Percentiles rank a stretch among this genome's conserved stretches.
These are phyloP conservation scores for Condylura cristata DNA, from an alignment of 2,113 vertebrate species.

Conservation along the genomic window DNA sequence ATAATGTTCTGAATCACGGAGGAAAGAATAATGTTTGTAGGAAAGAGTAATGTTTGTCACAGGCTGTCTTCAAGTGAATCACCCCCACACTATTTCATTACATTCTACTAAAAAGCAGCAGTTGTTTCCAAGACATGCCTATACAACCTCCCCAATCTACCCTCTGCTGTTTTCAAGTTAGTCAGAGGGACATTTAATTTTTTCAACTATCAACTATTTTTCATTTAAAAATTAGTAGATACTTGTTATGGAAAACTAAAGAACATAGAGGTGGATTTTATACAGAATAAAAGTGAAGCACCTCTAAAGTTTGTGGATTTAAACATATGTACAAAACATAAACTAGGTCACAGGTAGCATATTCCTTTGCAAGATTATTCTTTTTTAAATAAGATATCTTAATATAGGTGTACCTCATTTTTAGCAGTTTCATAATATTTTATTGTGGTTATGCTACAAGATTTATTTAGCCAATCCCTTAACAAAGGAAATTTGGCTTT, in stretches of 20 bases:
- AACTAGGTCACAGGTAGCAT: not conserved
- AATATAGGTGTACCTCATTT: not conserved
- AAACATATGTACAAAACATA: not conserved
- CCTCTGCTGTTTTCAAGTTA: not conserved
- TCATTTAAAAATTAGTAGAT: constrained; percentile 19
- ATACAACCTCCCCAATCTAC: not conserved
- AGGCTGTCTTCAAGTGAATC: not conserved
- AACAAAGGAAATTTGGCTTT: not conserved
- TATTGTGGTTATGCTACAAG: not conserved
- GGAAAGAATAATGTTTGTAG: not conserved
- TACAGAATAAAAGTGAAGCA: constrained; percentile 23
- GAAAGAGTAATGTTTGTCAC: not conserved
- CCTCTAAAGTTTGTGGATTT: not conserved
- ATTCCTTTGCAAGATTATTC: not conserved
- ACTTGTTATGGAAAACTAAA: not conserved
- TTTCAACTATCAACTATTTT: not conserved
- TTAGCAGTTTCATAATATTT: not conserved
- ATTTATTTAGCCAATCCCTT: constrained; percentile 7
- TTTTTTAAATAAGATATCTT: not conserved
- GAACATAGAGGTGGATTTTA: not conserved
- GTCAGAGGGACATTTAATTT: not conserved
- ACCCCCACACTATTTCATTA: not conserved
- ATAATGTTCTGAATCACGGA: not conserved
- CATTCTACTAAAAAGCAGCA: not conserved
- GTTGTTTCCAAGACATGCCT: not conserved